Evolutionary conservation across 37 sponge, comb jelly and placozoan species (phyloP).

Genomic region (Ephydatia muelleri): DNA sequence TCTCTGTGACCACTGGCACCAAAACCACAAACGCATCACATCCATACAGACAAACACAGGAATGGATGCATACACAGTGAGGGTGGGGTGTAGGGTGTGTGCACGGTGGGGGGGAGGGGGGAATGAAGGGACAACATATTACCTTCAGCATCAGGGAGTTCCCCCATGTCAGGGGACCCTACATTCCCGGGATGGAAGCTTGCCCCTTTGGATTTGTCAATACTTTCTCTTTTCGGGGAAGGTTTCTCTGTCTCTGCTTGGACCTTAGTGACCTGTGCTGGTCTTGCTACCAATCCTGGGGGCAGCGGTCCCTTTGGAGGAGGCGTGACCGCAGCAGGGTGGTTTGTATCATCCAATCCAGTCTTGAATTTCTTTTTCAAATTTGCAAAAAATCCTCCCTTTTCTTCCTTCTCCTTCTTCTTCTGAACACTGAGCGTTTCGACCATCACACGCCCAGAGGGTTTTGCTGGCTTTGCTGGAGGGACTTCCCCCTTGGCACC

Average conservation of each 20-base stretch:
- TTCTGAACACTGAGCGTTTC: constrained; percentile 2
- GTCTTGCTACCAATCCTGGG: neutral
- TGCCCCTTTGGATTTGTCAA: neutral
- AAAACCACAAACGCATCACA: neutral
- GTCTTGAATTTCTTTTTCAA: constrained; percentile 47
- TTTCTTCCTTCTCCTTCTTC: constrained; percentile 26
- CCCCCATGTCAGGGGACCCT: neutral
- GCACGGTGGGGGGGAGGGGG: no score
- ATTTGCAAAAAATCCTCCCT: constrained; percentile 53
- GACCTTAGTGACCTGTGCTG: neutral
- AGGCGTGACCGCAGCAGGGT: neutral
- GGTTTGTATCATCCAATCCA: neutral
- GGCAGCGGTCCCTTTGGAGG: neutral
- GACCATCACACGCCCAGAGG: constrained; percentile 3
- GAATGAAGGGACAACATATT: no score
- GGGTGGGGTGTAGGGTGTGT: no score
- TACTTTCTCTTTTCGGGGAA: neutral
- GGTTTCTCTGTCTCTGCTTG: neutral
- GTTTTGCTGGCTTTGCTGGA: neutral
- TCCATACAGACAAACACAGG: neutral
- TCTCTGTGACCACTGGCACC: neutral
- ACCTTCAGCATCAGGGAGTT: neutral
- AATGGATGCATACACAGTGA: no score
- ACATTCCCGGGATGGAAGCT: neutral
- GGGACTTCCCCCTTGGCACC: neutral